Evolutionary conservation across 2,797 vertebrate species (phyloP).

Genomic region (Aeoliscus strigatus): DNA sequence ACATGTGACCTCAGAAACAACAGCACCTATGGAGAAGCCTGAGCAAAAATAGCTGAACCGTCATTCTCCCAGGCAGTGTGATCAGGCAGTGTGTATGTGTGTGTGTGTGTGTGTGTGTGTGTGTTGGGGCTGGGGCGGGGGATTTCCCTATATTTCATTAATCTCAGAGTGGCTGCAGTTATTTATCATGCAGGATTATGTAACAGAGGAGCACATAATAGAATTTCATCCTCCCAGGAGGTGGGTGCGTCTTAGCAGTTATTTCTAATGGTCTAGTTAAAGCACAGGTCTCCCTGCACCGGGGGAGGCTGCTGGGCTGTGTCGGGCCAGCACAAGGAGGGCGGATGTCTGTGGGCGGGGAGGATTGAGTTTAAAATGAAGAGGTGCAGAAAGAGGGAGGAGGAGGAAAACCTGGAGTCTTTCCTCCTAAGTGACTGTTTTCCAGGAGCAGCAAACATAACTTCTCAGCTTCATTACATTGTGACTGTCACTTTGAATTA

Average conservation of each 20-base stretch:
- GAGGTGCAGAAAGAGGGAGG: constrained; percentile 30
- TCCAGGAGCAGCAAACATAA: constrained; percentile 23
- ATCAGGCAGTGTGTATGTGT: constrained; percentile 21
- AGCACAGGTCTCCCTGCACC: constrained; percentile 52
- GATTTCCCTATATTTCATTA: constrained; percentile 57
- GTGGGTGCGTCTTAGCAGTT: constrained; percentile 26
- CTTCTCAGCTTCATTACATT: constrained; percentile 50
- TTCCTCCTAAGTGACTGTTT: constrained; percentile 48
- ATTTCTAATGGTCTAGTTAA: constrained; percentile 55
- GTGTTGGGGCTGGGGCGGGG: constrained; percentile 21
- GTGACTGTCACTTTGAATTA: constrained; percentile 34
- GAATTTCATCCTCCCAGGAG: constrained; percentile 33
- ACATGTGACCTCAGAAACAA: constrained; percentile 57
- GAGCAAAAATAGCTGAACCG: constrained; percentile 58
- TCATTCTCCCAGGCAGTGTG: constrained; percentile 29
- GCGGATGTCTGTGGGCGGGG: constrained; percentile 43
- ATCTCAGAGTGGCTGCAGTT: constrained; percentile 48
- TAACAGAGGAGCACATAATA: constrained; percentile 54
- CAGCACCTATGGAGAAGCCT: constrained; percentile 52
- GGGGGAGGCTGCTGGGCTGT: constrained; percentile 45
- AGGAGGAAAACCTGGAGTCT: constrained; percentile 40
- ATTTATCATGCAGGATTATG: constrained; percentile 53
- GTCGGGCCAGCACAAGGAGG: constrained; percentile 31
- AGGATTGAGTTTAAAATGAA: constrained; percentile 49
- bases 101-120: constrained; percentile 9